phyloP scores from a whole-genome alignment of 1,140 invertebrate species.

The Achroia grisella region DNA sequence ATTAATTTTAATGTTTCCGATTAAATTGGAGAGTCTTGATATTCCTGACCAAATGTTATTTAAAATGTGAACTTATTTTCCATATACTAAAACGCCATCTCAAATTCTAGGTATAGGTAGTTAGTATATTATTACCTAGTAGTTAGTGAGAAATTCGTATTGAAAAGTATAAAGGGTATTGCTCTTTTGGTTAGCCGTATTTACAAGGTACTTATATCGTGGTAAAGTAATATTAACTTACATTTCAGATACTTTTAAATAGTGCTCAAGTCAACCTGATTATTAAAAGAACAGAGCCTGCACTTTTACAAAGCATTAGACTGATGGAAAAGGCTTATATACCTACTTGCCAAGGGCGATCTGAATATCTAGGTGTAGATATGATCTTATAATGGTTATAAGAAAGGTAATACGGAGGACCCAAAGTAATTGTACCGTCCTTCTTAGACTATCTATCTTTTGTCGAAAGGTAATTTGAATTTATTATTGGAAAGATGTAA shows the following conservation, averaged over 20 bases:
- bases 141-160: constrained; percentile 10
- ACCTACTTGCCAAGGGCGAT: too few species aligned
- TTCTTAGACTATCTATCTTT: constrained; percentile 25
- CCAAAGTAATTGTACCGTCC: constrained; percentile 37
- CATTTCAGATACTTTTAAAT: too few species aligned
- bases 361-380: too few species aligned
- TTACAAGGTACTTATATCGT: neutral
- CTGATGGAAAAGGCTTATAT: neutral
- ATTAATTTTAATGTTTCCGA: constrained; percentile 71
- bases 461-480: constrained; percentile 8
- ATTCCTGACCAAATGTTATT: constrained; percentile 68
- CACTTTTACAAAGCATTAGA: neutral
- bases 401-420: constrained; percentile 16
- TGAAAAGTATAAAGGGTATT: constrained; percentile 1
- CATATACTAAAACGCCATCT: constrained; percentile 27
- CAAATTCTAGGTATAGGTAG: constrained; percentile 36
- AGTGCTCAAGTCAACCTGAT: too few species aligned
- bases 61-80: constrained; percentile 43
- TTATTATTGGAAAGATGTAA: neutral
- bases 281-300: too few species aligned
- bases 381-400: neutral
- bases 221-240: neutral
- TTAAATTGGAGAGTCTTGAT: constrained; percentile 64
- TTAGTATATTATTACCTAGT: constrained; percentile 18
- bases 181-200: constrained; percentile 1